Evolutionary conservation across 2,797 vertebrate species (phyloP).

Genomic region (Parambassis ranga): DNA sequence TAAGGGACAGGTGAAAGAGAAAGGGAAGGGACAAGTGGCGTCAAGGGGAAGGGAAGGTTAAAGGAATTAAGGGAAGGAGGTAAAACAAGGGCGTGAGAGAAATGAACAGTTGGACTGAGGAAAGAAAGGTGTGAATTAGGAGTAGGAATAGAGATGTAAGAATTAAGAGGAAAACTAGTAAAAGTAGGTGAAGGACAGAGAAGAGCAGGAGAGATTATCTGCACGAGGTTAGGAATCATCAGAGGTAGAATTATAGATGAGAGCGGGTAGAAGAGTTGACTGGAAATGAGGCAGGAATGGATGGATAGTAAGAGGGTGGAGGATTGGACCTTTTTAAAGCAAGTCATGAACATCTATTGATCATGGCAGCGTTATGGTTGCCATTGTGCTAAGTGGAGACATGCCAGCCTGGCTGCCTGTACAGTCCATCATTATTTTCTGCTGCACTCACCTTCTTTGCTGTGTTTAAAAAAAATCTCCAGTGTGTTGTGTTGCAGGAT

Average conservation of each 20-base stretch:
- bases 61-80: not conserved
- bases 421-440: constrained; percentile 46
- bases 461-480: not conserved
- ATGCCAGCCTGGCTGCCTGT: constrained; percentile 36
- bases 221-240: constrained; percentile 10
- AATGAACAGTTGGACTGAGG: not conserved
- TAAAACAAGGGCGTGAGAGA: not conserved
- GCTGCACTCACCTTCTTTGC: constrained; percentile 24
- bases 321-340: constrained; percentile 66
- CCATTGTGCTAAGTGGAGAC: constrained; percentile 67
- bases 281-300: constrained; percentile 55
- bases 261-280: constrained; percentile 41
- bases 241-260: constrained; percentile 53
- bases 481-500: not conserved
- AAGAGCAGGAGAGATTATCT: not conserved
- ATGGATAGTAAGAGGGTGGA: constrained; percentile 55
- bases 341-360: constrained; percentile 73
- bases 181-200: not conserved
- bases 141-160: not conserved
- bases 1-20: not conserved
- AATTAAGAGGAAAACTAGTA: not conserved
- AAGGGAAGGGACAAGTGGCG: not conserved
- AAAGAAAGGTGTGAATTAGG: not conserved
- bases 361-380: constrained; percentile 64
- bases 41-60: not conserved